Conservation (phyloP, 2,113 vertebrate species). For the Spizaetus ornatus region DNA sequence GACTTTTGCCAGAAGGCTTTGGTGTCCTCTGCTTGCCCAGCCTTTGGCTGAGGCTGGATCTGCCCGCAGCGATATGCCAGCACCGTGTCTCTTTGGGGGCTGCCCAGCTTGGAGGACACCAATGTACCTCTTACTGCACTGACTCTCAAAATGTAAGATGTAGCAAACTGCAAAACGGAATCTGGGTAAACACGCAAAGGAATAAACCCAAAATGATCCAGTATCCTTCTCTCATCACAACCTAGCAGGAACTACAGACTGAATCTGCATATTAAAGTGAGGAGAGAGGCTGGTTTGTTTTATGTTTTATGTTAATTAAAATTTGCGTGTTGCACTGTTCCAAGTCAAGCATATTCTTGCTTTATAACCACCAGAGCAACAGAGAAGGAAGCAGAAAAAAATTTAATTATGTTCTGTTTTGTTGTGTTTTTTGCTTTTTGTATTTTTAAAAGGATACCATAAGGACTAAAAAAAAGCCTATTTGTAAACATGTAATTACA, state of each 20-base stretch:
- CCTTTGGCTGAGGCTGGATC: not conserved
- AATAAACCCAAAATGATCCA: not conserved
- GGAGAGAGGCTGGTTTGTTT: not conserved
- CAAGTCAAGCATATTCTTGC: not conserved
- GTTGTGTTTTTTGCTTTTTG: not conserved
- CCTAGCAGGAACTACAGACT: not conserved
- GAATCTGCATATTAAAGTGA: not conserved
- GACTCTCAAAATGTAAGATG: not conserved
- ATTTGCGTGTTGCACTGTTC: not conserved
- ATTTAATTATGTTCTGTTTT: not conserved
- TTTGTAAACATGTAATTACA: not conserved
- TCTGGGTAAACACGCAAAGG: not conserved
- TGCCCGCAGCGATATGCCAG: not conserved
- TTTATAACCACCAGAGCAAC: not conserved
- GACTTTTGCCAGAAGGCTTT: not conserved
- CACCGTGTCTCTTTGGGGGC: not conserved
- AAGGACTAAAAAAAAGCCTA: not conserved
- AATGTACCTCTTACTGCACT: not conserved
- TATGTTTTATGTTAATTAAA: conserved; percentile 8
- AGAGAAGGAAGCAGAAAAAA: not conserved
- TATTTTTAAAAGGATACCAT: not conserved
- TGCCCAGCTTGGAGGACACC: not conserved
- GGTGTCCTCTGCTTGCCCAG: not conserved
- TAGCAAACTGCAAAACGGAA: not conserved
- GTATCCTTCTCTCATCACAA: not conserved